phyloP scores from a whole-genome alignment of 2,797 vertebrate species.

The Macrochelys suwanniensis region DNA sequence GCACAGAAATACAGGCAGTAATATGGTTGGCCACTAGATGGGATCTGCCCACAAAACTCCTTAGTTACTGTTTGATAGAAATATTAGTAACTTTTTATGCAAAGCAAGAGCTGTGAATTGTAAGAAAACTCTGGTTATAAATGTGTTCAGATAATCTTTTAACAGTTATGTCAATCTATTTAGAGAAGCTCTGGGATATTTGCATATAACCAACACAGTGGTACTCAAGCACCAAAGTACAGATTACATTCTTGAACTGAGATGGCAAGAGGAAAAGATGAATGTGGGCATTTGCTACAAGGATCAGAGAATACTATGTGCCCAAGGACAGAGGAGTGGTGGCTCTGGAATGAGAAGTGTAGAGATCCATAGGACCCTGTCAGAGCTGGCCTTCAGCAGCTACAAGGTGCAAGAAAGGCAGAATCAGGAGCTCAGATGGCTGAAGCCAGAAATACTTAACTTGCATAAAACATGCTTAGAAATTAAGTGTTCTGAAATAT shows the following conservation, averaged over 20 bases:
- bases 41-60: neutral
- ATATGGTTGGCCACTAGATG: accelerated
- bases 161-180: neutral
- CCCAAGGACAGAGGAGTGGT: accelerated
- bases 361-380: neutral
- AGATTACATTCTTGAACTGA: neutral
- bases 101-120: neutral
- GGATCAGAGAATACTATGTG: neutral
- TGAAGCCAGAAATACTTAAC: neutral
- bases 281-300: neutral
- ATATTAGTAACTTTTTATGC: neutral
- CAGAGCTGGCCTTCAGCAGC: accelerated
- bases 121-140: neutral
- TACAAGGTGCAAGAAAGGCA: neutral
- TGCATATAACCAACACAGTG: neutral
- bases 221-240: neutral
- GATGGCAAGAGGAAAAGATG: neutral
- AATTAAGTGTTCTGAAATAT: neutral
- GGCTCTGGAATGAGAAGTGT: neutral
- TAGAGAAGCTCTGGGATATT: neutral
- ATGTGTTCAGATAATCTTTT: neutral
- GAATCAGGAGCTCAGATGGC: neutral
- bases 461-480: neutral
- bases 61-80: neutral
- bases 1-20: neutral